A percentile compares a stretch with the other conserved stretches of the same genome.
Evolutionary conservation across 1,140 invertebrate genomes (phyloP).

Genomic region (Hypothenemus hampei): DNA sequence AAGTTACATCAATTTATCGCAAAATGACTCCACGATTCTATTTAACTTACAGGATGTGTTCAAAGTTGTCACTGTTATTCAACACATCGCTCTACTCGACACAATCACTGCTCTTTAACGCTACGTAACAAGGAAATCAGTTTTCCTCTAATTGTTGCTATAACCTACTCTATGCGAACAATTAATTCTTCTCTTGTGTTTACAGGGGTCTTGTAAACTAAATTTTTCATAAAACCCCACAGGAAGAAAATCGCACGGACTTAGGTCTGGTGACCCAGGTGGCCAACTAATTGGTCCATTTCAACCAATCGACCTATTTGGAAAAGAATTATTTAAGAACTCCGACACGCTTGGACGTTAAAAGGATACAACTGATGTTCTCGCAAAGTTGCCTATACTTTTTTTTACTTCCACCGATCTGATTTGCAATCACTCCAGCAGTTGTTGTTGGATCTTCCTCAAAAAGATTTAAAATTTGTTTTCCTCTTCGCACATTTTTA

Average conservation of each 20-base stretch:
- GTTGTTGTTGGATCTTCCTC: slow-evolving; percentile 8
- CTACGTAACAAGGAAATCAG: not conserved
- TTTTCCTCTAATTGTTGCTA: not conserved
- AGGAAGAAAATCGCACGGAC: too few relatives aligned
- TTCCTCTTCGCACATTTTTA: not conserved
- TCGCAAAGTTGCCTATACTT: not conserved
- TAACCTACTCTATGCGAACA: not conserved
- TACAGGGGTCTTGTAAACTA: not conserved
- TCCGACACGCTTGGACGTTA: too few relatives aligned
- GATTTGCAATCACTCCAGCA: slow-evolving; percentile 4
- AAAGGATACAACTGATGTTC: too few relatives aligned
- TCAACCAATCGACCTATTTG: too few relatives aligned
- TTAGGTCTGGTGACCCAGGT: too few relatives aligned
- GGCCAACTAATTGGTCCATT: too few relatives aligned
- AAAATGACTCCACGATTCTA: not conserved
- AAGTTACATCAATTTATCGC: too few relatives aligned
- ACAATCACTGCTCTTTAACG: not conserved
- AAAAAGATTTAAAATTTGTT: slow-evolving; percentile 7
- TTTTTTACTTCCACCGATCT: slow-evolving; percentile 2
- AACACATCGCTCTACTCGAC: not conserved
- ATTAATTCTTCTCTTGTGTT: not conserved
- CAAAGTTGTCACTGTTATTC: not conserved
- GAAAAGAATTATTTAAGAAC: too few relatives aligned
- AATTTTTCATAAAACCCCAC: not conserved
- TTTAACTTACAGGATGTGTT: not conserved